These are phyloP conservation scores for Tenthredo livida DNA, from an alignment of 2,888 invertebrate genomes.

Conservation along the genomic window DNA sequence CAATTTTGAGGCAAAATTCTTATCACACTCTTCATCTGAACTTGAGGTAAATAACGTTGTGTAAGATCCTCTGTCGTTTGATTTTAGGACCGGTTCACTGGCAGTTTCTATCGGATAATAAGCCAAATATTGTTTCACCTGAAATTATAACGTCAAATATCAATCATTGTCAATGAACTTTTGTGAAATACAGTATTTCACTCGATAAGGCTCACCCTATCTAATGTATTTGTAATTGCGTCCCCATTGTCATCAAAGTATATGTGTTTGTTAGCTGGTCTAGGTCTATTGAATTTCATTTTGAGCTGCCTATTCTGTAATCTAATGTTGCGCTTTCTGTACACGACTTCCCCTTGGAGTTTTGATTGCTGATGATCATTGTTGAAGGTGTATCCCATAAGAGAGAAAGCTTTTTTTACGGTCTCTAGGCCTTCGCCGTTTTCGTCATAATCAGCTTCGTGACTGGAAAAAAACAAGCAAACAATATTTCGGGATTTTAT, in stretches of 20 bases:
- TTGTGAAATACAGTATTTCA: background rate
- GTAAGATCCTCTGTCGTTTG: slow-evolving; percentile 72
- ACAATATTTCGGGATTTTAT: slow-evolving; percentile 50
- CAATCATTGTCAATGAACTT: background rate
- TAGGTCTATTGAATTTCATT: slow-evolving; percentile 78
- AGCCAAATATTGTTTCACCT: slow-evolving; percentile 70
- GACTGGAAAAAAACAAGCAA: slow-evolving; percentile 74
- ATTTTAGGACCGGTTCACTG: slow-evolving; percentile 65
- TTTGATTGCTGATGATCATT: slow-evolving; percentile 69
- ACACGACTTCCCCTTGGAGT: slow-evolving; percentile 82
- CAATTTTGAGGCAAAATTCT: slow-evolving; percentile 67
- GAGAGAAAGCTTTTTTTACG: slow-evolving; percentile 83
- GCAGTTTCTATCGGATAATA: slow-evolving; percentile 66
- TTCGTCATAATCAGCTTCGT: slow-evolving; percentile 80
- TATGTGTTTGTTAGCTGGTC: slow-evolving; percentile 81
- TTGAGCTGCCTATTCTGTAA: slow-evolving; percentile 81
- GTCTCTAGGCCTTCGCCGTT: slow-evolving; percentile 79
- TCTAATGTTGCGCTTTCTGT: slow-evolving; percentile 83
- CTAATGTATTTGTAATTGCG: slow-evolving; percentile 76
- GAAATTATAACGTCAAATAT: background rate
- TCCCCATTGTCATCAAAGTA: slow-evolving; percentile 86
- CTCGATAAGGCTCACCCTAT: slow-evolving; percentile 68
- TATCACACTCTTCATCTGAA: slow-evolving; percentile 74
- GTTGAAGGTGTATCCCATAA: slow-evolving; percentile 81
- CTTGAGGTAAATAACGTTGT: slow-evolving; percentile 72